These are phyloP conservation scores for Lochmaea capreae DNA, from an alignment of 2,888 invertebrate genomes.

Conservation along the genomic window DNA sequence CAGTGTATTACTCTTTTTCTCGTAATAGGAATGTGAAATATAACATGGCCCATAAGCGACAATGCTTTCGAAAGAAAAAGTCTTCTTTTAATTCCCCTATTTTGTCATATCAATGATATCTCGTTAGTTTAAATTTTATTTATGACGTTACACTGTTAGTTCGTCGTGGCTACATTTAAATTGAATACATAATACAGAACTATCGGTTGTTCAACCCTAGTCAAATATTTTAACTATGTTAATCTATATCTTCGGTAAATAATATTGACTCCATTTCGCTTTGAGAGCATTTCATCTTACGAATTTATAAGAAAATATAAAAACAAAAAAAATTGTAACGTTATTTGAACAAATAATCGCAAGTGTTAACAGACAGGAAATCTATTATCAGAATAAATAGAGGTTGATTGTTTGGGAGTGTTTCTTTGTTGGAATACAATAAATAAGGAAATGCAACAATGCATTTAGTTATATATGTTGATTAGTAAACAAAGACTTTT, in stretches of 20 bases:
- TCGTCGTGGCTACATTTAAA: not conserved
- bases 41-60: too few relatives aligned
- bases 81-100: not conserved
- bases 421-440: not conserved
- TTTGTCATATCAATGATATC: not conserved
- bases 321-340: not conserved
- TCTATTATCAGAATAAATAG: conserved; percentile 20
- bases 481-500: not conserved
- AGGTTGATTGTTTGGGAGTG: conserved; percentile 17
- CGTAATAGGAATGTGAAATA: too few relatives aligned
- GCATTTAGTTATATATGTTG: not conserved
- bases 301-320: not conserved
- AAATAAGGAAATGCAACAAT: conserved; percentile 10
- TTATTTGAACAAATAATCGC: conserved; percentile 9
- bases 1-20: too few relatives aligned
- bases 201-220: conserved; percentile 2
- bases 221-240: not conserved
- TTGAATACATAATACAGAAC: not conserved
- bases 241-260: conserved; percentile 7
- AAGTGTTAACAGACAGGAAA: conserved; percentile 17
- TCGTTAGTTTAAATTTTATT: not conserved
- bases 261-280: not conserved
- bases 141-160: not conserved
- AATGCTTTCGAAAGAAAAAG: too few relatives aligned
- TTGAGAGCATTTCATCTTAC: not conserved